Conservation (phyloP, 2,888 invertebrate genomes). For the Stramonita haemastoma region DNA sequence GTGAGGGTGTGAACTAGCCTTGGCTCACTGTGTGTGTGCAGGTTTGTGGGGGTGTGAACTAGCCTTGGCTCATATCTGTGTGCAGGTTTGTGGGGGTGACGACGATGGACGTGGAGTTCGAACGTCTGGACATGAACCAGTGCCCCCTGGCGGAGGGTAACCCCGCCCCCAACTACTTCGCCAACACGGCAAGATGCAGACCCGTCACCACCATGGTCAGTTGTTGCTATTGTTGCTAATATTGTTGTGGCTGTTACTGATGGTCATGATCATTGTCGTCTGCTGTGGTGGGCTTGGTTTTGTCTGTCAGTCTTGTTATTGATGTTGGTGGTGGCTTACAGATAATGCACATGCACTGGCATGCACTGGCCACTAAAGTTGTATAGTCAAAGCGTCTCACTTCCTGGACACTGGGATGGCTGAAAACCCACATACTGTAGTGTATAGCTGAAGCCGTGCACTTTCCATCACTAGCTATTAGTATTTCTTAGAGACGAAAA, state of each 20-base stretch:
- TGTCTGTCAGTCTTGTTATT: too few species aligned
- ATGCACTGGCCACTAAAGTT: too few species aligned
- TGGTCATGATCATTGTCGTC: not conserved
- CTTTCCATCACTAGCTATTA: too few species aligned
- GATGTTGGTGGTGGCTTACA: too few species aligned
- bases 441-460: too few species aligned
- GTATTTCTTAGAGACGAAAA: too few species aligned
- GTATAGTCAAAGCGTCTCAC: too few species aligned
- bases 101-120: conserved; percentile 96
- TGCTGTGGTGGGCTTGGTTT: not conserved
- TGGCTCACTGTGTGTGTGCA: conserved; percentile 52
- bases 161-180: conserved; percentile 90
- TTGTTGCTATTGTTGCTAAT: not conserved
- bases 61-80: conserved; percentile 23
- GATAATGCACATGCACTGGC: too few species aligned
- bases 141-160: conserved; percentile 94
- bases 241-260: not conserved
- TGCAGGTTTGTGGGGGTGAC: conserved; percentile 86
- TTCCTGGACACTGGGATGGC: too few species aligned
- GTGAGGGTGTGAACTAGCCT: not conserved
- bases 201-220: conserved; percentile 73
- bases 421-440: too few species aligned
- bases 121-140: conserved; percentile 97
- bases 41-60: conserved; percentile 77
- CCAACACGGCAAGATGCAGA: conserved; percentile 93